These are phyloP conservation scores for Bactericera cockerelli DNA, from an alignment of 1,140 invertebrate species.

Conservation along the genomic window DNA sequence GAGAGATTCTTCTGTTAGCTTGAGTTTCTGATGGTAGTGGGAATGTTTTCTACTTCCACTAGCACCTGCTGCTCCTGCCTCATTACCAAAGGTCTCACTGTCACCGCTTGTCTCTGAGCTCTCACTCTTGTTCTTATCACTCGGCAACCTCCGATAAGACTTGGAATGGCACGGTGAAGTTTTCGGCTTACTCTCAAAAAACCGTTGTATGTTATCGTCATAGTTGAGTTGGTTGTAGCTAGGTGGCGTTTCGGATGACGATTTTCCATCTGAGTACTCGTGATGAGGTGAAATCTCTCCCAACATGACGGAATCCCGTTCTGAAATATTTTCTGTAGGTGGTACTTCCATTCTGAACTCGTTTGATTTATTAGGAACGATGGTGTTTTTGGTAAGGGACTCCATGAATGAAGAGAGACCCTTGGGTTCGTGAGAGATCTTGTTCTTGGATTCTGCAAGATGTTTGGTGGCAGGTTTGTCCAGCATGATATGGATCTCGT, in stretches of 20 bases:
- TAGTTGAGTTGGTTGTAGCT: slow-evolving; percentile 78
- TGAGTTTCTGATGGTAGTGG: neutral
- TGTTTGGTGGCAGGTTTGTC: slow-evolving; percentile 9
- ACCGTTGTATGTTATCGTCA: slow-evolving; percentile 62
- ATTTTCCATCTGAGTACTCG: slow-evolving; percentile 62
- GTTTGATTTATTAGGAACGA: slow-evolving; percentile 22
- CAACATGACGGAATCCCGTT: slow-evolving; percentile 62
- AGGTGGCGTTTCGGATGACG: slow-evolving; percentile 61
- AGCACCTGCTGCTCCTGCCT: neutral
- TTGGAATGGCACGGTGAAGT: slow-evolving; percentile 28
- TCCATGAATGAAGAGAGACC: slow-evolving; percentile 59
- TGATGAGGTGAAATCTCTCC: slow-evolving; percentile 75
- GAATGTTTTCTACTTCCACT: neutral
- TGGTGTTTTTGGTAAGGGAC: slow-evolving; percentile 46
- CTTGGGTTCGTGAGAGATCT: slow-evolving; percentile 28
- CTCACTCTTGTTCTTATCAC: slow-evolving; percentile 16
- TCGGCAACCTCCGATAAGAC: slow-evolving; percentile 20
- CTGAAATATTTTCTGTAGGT: slow-evolving; percentile 36
- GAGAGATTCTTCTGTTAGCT: slow-evolving; percentile 3
- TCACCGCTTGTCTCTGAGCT: slow-evolving; percentile 15
- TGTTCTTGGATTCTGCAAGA: neutral
- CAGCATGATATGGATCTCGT: slow-evolving; percentile 50
- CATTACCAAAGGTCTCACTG: slow-evolving; percentile 16
- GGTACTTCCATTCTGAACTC: neutral
- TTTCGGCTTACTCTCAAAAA: slow-evolving; percentile 40